Base-by-base conservation (phyloP, 2,113 vertebrate species). In the Capra hircus region DNA sequence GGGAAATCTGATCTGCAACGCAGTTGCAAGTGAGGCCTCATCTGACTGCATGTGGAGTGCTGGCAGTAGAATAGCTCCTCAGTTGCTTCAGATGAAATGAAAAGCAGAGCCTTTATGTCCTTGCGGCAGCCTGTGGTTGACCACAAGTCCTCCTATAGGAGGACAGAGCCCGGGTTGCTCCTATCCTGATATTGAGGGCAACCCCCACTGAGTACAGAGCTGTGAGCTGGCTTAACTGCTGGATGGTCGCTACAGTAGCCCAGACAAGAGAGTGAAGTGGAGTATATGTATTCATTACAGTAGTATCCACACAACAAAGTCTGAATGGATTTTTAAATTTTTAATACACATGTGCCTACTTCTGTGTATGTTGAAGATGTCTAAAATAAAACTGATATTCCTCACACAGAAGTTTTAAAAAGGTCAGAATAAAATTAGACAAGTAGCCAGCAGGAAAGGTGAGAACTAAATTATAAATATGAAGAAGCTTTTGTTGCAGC, bases 381-480 rank as follows among this genome's bases (percentile, higher is more conserved):
- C 19, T 71, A 33, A 88, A 84, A 91, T 87, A 77, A 60, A 91
- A 82, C 13, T 64, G 12, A 77, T 33, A 50, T n/a, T 97, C 11
- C 81, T 87, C 36, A 92, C 33, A 85, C 2, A 50, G 13, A 45
- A 85, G 57, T 83, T 95, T 50, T 4, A 25, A 91, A 91, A 74
- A 82, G 7, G 10, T 90, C 62, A 95, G 27, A 77, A 77, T 90
- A 19, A 88, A 85, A 84, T 59, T 12, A 95, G 71, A 27, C n/a
- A 59, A 55, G 45, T 74, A 94, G n/a, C 7, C 9, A 90, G 9
- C 33, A 94, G 36, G 2, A 74, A 81, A 80, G 7, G 2, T 55
- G 14, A 43, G n/a, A 83, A 7, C 10, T 62, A 48, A 96, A 52
- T 90, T 84, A 96, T 16, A 88, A 95, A 55, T 10, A 80, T 57